Base-by-base conservation (phyloP, 2,113 vertebrate species). In the Sander lucioperca region DNA sequence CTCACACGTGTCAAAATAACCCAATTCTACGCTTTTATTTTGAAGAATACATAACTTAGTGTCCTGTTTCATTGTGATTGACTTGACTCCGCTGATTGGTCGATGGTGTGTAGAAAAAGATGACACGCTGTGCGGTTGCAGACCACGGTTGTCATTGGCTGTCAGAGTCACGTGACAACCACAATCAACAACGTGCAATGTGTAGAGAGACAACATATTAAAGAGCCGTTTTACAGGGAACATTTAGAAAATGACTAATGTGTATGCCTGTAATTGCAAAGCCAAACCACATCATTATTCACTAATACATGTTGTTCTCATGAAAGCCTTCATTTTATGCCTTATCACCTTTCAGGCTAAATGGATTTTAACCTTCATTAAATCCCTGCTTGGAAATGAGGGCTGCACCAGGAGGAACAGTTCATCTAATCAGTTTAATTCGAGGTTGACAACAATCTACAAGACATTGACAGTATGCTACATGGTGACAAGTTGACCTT, bases 101-200 rank as follows among this genome's bases (percentile, higher is more conserved):
- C 54, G 53, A 30, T 16, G n/a, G 70, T 77, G 70, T 73, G 82
- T 81, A 64, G 80, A 79, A 63, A 79, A 63, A 64, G 61, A 88
- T 53, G 86, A 91, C 84, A 82, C 25, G 56, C 74, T 61, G 88
- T 86, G 74, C 62, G 48, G 53, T 73, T 50, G 69, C 21, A 70
- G 74, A 77, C 5, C 71, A 48, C 30, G 45, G 7, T 1, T 78
- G 19, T 80, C 19, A 91, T 93, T 94, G 92, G 93, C 62, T 83
- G 58, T 5, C 23, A 48, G 59, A 27, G 19, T 86, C 92, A 94
- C 86, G 87, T 92, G 93, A 91, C 85, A 12, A 86, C 33, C 79
- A 90, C 73, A 92, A 45, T 61, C 80, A 85, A 91, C 79, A 88
- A 75, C 67, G 63, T 80, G 51, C 71, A 50, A n/a, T 21, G 43